Percentiles rank a stretch among this genome's conserved stretches.
Evolutionary conservation across 92 coral and sea anemone genomes (phyloP).

Genomic region (Porites divaricata): DNA sequence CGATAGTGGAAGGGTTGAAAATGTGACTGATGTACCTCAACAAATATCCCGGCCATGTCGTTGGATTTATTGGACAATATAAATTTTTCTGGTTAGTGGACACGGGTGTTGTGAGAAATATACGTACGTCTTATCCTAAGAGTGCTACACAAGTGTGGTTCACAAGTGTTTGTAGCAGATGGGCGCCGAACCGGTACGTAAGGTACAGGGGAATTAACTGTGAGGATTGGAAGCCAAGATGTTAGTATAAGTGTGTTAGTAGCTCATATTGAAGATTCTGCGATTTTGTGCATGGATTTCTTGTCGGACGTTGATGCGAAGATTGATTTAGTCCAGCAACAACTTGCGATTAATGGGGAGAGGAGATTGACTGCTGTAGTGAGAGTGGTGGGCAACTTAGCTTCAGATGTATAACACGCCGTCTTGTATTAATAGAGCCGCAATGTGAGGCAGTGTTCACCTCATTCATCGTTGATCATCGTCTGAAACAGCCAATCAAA

Average conservation of each 20-base stretch:
- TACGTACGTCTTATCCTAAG: slow-evolving; percentile 26
- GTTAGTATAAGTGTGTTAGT: slow-evolving; percentile 46
- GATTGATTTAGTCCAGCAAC: slow-evolving; percentile 28
- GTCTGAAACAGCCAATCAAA: no score
- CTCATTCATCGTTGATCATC: slow-evolving; percentile 8
- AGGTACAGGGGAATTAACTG: slow-evolving; percentile 8
- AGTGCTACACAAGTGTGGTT: slow-evolving; percentile 23
- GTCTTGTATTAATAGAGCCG: slow-evolving; percentile 39
- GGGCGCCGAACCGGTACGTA: slow-evolving; percentile 31
- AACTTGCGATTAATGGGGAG: no score
- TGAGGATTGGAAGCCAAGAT: slow-evolving; percentile 49
- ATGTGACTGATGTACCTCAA: background rate
- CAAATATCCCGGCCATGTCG: slow-evolving; percentile 6
- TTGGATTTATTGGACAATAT: slow-evolving; percentile 26
- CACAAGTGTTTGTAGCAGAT: slow-evolving; percentile 4
- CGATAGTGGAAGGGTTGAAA: background rate
- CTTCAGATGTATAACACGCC: slow-evolving; percentile 46
- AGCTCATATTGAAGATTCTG: slow-evolving; percentile 51
- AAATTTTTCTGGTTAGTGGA: slow-evolving; percentile 42
- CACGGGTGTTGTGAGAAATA: slow-evolving; percentile 33
- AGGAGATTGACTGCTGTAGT: slow-evolving; percentile 29
- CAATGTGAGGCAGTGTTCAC: slow-evolving; percentile 38
- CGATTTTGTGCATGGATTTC: slow-evolving; percentile 56
- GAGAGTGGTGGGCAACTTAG: slow-evolving; percentile 25
- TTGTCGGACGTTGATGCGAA: slow-evolving; percentile 37